phyloP scores from a whole-genome alignment of 2,888 invertebrate species.

The Eucera pruinosa region DNA sequence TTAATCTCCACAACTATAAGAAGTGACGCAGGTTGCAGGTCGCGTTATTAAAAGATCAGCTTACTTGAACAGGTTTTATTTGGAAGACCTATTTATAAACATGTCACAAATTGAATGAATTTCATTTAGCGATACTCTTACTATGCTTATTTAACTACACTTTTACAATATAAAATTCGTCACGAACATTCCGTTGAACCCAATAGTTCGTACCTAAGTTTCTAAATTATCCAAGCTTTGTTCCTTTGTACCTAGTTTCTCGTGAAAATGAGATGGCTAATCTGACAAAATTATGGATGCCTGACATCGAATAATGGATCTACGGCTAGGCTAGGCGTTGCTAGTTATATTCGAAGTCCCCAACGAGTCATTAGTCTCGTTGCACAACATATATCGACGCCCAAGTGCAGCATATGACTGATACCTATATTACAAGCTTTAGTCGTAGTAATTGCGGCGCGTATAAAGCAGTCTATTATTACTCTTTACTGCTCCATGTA shows the following conservation, averaged over 20 bases:
- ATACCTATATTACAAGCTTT: constrained; percentile 26
- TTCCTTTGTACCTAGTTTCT: constrained; percentile 8
- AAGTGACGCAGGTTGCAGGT: too few relatives aligned
- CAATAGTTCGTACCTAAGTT: not conserved
- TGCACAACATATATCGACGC: constrained; percentile 44
- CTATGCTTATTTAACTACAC: too few relatives aligned
- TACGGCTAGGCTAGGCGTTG: constrained; percentile 59
- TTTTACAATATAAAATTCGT: too few relatives aligned
- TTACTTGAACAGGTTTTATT: too few relatives aligned
- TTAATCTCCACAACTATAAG: too few relatives aligned
- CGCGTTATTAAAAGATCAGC: too few relatives aligned
- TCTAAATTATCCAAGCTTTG: not conserved
- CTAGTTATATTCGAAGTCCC: constrained; percentile 64
- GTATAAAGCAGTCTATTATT: constrained; percentile 31
- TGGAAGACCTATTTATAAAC: too few relatives aligned
- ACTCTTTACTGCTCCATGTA: too few relatives aligned
- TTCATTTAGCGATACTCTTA: too few relatives aligned
- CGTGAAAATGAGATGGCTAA: constrained; percentile 52
- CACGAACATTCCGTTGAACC: too few relatives aligned
- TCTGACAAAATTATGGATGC: constrained; percentile 63
- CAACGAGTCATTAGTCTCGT: constrained; percentile 68
- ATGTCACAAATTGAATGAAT: too few relatives aligned
- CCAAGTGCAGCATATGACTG: constrained; percentile 26
- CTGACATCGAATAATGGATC: constrained; percentile 66
- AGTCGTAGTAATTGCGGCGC: constrained; percentile 18